Evolutionary conservation across 2,113 vertebrate genomes (phyloP).

Genomic region (Ameiurus melas): DNA sequence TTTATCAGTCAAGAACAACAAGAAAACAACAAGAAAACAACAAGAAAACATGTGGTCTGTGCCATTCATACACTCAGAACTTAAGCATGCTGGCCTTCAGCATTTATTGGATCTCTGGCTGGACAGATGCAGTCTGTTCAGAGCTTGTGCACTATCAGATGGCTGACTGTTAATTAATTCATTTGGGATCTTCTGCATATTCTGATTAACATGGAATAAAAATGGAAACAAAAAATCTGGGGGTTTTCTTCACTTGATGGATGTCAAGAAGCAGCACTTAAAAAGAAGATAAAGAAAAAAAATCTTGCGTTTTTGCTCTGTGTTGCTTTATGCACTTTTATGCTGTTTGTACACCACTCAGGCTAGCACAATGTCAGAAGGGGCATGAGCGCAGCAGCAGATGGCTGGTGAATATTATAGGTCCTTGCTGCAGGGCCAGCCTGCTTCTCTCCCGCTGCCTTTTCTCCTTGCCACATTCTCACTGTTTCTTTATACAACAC

Average conservation of each 20-base stretch:
- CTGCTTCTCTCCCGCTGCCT: constrained; percentile 10
- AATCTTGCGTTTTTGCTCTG: background rate
- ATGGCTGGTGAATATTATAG: constrained; percentile 44
- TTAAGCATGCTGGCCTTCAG: background rate
- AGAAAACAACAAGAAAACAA: constrained; percentile 29
- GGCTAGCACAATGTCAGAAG: constrained; percentile 15
- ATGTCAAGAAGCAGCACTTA: background rate
- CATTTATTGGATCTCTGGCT: constrained; percentile 19
- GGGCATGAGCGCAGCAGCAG: constrained; percentile 26
- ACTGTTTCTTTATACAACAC: constrained; percentile 2
- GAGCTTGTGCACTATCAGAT: background rate
- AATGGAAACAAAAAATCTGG: background rate
- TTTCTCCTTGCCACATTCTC: constrained; percentile 17
- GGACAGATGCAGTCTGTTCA: constrained; percentile 23
- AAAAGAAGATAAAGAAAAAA: background rate
- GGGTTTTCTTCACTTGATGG: background rate
- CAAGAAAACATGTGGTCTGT: background rate
- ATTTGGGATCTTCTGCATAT: background rate
- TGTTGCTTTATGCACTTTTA: constrained; percentile 3
- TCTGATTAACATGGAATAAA: background rate
- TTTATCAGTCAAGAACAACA: constrained; percentile 31
- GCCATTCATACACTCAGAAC: background rate
- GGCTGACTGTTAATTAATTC: constrained; percentile 16
- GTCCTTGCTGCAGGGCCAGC: constrained; percentile 32
- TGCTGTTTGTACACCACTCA: constrained; percentile 24